phyloP scores from a whole-genome alignment of 1,140 invertebrate species.

The Conopomorpha cramerella region DNA sequence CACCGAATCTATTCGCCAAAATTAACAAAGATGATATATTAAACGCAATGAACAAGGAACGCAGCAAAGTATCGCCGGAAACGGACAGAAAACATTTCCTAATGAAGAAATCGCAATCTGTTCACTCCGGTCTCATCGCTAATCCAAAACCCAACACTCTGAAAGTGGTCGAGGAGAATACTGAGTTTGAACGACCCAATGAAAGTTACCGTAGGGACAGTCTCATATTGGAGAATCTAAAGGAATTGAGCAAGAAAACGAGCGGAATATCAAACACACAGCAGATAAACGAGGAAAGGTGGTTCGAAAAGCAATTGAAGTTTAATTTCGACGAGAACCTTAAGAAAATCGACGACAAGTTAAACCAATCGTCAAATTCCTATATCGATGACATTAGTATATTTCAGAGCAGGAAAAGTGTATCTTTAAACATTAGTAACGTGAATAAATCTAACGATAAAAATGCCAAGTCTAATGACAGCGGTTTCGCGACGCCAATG shows the following conservation, averaged over 20 bases:
- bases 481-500: constrained; percentile 36
- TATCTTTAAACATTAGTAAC: constrained; percentile 36
- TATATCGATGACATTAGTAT: constrained; percentile 34
- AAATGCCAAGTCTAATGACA: constrained; percentile 24
- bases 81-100: constrained; percentile 38
- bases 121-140: constrained; percentile 45
- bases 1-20: constrained; percentile 51
- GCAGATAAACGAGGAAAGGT: constrained; percentile 64
- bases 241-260: constrained; percentile 21
- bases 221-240: constrained; percentile 51
- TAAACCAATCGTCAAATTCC: constrained; percentile 20
- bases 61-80: constrained; percentile 13
- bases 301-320: constrained; percentile 49
- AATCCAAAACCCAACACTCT: constrained; percentile 24
- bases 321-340: constrained; percentile 55
- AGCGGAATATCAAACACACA: constrained; percentile 66
- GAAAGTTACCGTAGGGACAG: constrained; percentile 20
- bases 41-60: constrained; percentile 19
- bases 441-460: constrained; percentile 12
- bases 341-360: constrained; percentile 31
- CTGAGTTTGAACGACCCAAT: constrained; percentile 8
- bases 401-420: constrained; percentile 28
- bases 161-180: constrained; percentile 36
- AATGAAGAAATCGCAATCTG: constrained; percentile 54
- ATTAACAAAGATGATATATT: constrained; percentile 28